Conservation (phyloP, 1,140 invertebrate genomes). For the Microplitis mediator region DNA sequence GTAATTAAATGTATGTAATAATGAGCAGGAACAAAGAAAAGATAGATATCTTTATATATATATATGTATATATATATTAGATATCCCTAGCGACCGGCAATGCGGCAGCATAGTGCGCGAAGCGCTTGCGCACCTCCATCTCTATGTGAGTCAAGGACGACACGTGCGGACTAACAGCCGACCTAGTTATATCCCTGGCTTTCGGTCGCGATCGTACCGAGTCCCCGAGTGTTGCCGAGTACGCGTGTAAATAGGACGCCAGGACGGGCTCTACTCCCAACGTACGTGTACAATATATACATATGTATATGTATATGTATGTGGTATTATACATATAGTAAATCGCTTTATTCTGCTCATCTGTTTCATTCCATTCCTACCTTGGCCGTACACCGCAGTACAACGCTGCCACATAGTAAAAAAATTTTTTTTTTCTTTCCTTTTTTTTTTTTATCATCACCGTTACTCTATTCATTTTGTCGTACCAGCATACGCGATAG, state of each 20-base stretch:
- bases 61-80: constrained; percentile 4
- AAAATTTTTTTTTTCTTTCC: too few species aligned
- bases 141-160: constrained; percentile 65
- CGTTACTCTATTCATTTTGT: too few species aligned
- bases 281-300: background rate
- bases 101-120: constrained; percentile 41
- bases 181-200: constrained; percentile 57
- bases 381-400: too few species aligned
- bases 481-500: too few species aligned
- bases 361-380: constrained; percentile 3
- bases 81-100: constrained; percentile 28
- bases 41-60: background rate
- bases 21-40: background rate
- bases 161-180: constrained; percentile 59
- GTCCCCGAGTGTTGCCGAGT: constrained; percentile 52
- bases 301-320: background rate
- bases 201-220: constrained; percentile 48
- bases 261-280: constrained; percentile 33
- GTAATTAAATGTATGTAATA: background rate
- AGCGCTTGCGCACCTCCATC: constrained; percentile 51
- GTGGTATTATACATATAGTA: background rate
- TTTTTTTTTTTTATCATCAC: too few species aligned
- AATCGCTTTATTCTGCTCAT: constrained; percentile 8
- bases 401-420: too few species aligned
- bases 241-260: constrained; percentile 53